Percentiles rank a stretch among this genome's conserved stretches.
Conservation (phyloP, 2,797 vertebrate species). For the Avahi laniger region DNA sequence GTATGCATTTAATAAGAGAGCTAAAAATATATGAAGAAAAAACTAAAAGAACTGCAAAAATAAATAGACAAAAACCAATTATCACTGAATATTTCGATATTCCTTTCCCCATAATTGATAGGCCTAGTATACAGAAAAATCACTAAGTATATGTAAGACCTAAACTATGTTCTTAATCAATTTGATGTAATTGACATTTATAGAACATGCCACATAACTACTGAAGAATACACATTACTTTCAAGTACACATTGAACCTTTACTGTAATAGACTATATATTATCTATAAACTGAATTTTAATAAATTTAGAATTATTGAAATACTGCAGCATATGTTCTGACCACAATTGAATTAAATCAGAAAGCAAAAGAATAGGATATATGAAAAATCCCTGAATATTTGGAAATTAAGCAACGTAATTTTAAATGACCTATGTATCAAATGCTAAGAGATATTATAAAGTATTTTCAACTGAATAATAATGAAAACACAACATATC, state of each 20-base stretch:
- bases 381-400: neutral
- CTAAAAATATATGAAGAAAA: neutral
- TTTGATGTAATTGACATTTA: neutral
- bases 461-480: neutral
- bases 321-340: neutral
- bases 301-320: neutral
- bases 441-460: neutral
- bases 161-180: neutral
- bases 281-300: neutral
- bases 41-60: neutral
- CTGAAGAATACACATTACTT: neutral
- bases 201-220: neutral
- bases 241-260: neutral
- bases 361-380: neutral
- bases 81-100: neutral
- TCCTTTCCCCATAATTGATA: neutral
- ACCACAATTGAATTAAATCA: neutral
- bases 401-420: neutral
- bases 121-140: neutral
- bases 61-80: neutral
- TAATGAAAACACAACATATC: neutral
- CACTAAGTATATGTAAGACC: neutral
- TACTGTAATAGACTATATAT: neutral
- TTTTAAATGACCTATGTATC: neutral
- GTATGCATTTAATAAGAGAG: neutral